Evolutionary conservation across 2,888 invertebrate species (phyloP).

Genomic region (Tenthredo amoena): DNA sequence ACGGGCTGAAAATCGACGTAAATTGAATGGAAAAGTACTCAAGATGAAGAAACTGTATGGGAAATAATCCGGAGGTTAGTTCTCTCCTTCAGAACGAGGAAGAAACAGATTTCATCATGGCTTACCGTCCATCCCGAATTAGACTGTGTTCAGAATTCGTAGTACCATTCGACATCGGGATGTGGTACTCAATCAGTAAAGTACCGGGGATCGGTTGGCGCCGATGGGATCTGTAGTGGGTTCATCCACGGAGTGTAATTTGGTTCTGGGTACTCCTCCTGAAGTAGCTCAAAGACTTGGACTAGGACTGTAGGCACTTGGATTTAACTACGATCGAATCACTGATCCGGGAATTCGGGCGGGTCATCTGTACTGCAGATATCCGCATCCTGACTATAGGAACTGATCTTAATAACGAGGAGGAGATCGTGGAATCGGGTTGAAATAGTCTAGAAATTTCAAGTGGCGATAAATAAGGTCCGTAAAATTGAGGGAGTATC

Average conservation of each 20-base stretch:
- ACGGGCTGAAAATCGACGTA: background rate
- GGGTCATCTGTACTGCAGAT: constrained; percentile 1
- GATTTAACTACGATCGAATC: constrained; percentile 27
- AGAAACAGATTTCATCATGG: background rate
- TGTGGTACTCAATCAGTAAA: constrained; percentile 61
- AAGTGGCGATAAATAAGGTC: background rate
- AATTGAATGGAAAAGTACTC: constrained; percentile 16
- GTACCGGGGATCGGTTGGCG: background rate
- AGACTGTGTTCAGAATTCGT: background rate
- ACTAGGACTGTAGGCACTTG: constrained; percentile 1
- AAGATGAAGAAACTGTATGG: background rate
- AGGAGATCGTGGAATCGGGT: background rate
- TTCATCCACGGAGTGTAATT: constrained; percentile 61
- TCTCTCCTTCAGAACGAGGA: background rate
- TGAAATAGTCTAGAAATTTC: too few relatives aligned
- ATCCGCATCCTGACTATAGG: background rate
- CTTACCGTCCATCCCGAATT: background rate
- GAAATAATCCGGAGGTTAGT: background rate
- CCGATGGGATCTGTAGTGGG: constrained; percentile 60
- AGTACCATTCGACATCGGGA: background rate
- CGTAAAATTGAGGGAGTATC: background rate
- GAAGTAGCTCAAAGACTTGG: constrained; percentile 54
- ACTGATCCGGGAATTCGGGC: background rate
- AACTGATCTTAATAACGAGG: background rate
- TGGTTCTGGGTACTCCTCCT: constrained; percentile 49